Evolutionary conservation across 1,140 invertebrate species (phyloP).

Genomic region (Monochamus saltuarius): DNA sequence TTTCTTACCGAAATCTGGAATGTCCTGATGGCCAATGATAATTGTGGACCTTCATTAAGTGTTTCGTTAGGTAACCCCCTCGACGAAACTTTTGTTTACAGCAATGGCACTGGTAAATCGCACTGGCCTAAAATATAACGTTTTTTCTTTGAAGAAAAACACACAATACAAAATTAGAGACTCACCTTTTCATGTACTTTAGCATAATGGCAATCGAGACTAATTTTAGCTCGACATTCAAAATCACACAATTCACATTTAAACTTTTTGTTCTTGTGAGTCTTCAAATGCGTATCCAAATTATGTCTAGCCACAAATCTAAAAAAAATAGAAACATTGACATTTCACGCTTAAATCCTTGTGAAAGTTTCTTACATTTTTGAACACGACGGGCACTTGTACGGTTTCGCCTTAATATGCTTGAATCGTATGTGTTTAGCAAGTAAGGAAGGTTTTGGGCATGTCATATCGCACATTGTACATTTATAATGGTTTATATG

Average conservation of each 20-base stretch:
- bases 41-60: slow-evolving; percentile 77
- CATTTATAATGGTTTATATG: slow-evolving; percentile 92
- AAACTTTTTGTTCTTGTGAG: slow-evolving; percentile 58
- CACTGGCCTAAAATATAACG: neutral
- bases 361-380: slow-evolving; percentile 66
- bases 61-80: slow-evolving; percentile 70
- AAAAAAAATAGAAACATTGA: slow-evolving; percentile 41
- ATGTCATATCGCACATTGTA: slow-evolving; percentile 87
- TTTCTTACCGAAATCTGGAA: slow-evolving; percentile 71
- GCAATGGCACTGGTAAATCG: slow-evolving; percentile 70
- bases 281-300: slow-evolving; percentile 69
- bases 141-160: too few species aligned
- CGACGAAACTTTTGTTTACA: slow-evolving; percentile 73
- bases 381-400: slow-evolving; percentile 73
- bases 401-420: slow-evolving; percentile 73
- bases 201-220: slow-evolving; percentile 55
- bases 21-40: slow-evolving; percentile 80
- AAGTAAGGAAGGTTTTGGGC: slow-evolving; percentile 72
- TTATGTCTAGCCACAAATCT: slow-evolving; percentile 74
- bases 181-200: slow-evolving; percentile 50
- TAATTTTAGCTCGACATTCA: slow-evolving; percentile 55
- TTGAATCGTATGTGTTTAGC: slow-evolving; percentile 80
- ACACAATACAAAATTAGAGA: slow-evolving; percentile 2
- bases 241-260: slow-evolving; percentile 62
- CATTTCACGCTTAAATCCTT: too few species aligned